phyloP scores from a whole-genome alignment of 2,797 vertebrate species.

The Stomatorhinus walkeri region DNA sequence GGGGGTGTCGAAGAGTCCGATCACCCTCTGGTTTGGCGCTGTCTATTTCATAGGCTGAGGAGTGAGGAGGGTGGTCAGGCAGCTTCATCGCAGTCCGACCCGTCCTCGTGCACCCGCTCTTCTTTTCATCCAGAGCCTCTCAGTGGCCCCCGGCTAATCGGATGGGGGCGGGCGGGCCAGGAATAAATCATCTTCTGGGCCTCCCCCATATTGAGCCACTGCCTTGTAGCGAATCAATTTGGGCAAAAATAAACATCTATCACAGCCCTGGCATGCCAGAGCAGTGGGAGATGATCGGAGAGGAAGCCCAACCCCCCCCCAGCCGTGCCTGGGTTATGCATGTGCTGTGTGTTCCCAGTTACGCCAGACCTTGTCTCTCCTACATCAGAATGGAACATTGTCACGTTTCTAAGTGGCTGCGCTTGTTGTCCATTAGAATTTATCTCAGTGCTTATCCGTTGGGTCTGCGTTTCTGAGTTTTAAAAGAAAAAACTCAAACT shows the following conservation, averaged over 20 bases:
- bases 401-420: not conserved
- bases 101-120: constrained; percentile 17
- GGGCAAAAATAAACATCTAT: constrained; percentile 47
- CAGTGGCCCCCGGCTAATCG: constrained; percentile 41
- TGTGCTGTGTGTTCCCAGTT: constrained; percentile 29
- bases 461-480: not conserved
- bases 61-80: constrained; percentile 21
- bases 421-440: not conserved
- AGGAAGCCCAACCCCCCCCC: constrained; percentile 17
- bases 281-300: constrained; percentile 25
- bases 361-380: constrained; percentile 25
- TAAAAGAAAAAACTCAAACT: not conserved
- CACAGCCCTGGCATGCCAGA: constrained; percentile 34
- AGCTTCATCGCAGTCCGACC: constrained; percentile 27
- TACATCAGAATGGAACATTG: not conserved
- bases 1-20: constrained; percentile 27
- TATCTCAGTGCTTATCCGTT: not conserved
- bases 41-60: constrained; percentile 33
- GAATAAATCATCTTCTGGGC: constrained; percentile 46
- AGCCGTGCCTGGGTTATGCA: constrained; percentile 18
- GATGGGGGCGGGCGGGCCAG: constrained; percentile 39
- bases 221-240: constrained; percentile 42
- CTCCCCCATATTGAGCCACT: constrained; percentile 39
- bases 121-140: constrained; percentile 28
- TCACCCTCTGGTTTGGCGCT: constrained; percentile 34